Evolutionary conservation across 2,888 invertebrate species (phyloP), one percentile per base, ranked within the genome.

Genomic region (Parapristionchus giblindavisi): DNA sequence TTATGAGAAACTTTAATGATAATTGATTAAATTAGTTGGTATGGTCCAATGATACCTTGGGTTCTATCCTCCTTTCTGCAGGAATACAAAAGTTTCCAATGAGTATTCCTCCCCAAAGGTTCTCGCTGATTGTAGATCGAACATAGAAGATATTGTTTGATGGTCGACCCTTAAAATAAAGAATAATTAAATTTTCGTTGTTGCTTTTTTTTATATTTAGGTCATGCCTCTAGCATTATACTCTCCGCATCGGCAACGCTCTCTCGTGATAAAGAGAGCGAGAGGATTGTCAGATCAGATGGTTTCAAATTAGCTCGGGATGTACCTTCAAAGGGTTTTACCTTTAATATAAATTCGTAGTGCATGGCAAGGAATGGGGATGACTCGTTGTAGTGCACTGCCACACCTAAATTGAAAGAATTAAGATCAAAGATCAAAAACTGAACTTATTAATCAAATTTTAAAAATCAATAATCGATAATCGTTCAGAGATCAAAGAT

Each of bases 371-470:
- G 89, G 82, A 93, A 94, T 88, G 94, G 93, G 0, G 93, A 92
- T 21, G 94, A 94, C 24, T 94, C 92, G 88, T 96, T 96, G 75
- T 95, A 89, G 94, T 96, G 96, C 11, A 95, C 91, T 0, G 95
- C 93, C 32, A 95, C 89, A 2, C 96, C 96, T 81, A 58, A n/a
- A n/a, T n/a, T n/a, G n/a, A 61, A n/a, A 24, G 4, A 38, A 17
- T 6, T 34, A 24, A 61, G 32, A 48, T 29, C 43, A 29, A 21
- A 38, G 61, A 21, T 8, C 14, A 61, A 61, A 61, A 32, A 8
- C 6, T 11, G 32, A 32, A 21, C 8, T 61, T 36, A 6, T 36
- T 61, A 38, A 61, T 6, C n/a, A 14, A n/a, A 14, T 14, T 29
- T 60, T 77, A 48, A 61, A 77, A 38, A 36, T 17, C 8, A 51